Conservation (phyloP, 2,888 invertebrate species). For the Scaeva pyrastri region DNA sequence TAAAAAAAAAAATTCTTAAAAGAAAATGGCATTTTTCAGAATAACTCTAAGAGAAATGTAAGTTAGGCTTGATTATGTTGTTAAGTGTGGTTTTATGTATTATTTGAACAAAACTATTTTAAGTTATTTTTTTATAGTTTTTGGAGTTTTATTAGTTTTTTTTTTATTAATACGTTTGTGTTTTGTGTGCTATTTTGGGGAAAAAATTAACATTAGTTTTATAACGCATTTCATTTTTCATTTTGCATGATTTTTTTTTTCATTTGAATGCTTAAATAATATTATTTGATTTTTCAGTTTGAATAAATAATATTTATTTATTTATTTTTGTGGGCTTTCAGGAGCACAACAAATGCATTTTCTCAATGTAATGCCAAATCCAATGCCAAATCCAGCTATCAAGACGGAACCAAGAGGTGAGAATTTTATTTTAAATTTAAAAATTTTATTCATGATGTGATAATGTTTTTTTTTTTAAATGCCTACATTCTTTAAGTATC, state of each 20-base stretch:
- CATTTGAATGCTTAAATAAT: slow-evolving; percentile 16
- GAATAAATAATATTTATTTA: slow-evolving; percentile 23
- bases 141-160: not conserved
- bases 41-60: slow-evolving; percentile 24
- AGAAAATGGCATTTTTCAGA: slow-evolving; percentile 28
- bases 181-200: not conserved
- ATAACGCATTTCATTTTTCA: slow-evolving; percentile 8
- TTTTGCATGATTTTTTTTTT: slow-evolving; percentile 56
- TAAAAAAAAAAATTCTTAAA: slow-evolving; percentile 34
- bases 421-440: slow-evolving; percentile 18
- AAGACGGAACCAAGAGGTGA: slow-evolving; percentile 83
- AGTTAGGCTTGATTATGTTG: slow-evolving; percentile 27
- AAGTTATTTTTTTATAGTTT: not conserved
- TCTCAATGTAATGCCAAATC: slow-evolving; percentile 81
- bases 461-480: too few species aligned
- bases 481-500: too few species aligned
- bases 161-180: not conserved
- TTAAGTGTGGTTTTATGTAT: slow-evolving; percentile 31
- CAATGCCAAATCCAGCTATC: slow-evolving; percentile 81
- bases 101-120: not conserved
- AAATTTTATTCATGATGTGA: not conserved
- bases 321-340: slow-evolving; percentile 42
- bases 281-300: slow-evolving; percentile 20
- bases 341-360: slow-evolving; percentile 77
- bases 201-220: not conserved